phyloP scores from a whole-genome alignment of 2,888 invertebrate genomes.

The Hypercompe scribonia region DNA sequence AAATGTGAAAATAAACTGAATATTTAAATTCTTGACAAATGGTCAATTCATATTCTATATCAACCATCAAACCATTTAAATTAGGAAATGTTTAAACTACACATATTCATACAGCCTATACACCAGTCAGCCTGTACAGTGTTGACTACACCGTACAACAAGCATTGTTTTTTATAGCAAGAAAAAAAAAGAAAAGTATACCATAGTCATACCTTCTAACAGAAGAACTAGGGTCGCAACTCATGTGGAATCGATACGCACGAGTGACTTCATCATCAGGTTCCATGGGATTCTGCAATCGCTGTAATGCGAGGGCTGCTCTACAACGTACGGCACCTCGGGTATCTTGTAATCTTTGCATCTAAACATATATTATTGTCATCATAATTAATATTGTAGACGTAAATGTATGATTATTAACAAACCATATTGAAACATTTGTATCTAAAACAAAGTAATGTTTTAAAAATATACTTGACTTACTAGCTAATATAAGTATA shows the following conservation, averaged over 20 bases:
- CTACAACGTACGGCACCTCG: constrained; percentile 92
- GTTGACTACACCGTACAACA: no score
- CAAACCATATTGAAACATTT: no score
- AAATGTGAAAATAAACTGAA: no score
- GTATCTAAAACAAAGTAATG: neutral
- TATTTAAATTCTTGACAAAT: no score
- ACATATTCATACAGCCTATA: no score
- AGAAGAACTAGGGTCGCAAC: constrained; percentile 91
- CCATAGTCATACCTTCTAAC: constrained; percentile 85
- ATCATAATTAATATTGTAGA: neutral
- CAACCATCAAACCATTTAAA: no score
- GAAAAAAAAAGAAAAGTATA: neutral
- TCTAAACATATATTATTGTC: constrained; percentile 53
- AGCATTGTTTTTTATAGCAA: no score
- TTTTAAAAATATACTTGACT: neutral
- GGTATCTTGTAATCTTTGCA: constrained; percentile 88
- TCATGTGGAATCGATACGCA: constrained; percentile 90
- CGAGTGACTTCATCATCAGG: constrained; percentile 91
- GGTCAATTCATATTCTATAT: no score
- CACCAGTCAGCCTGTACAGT: no score
- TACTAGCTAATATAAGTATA: neutral
- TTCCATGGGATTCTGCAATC: constrained; percentile 93
- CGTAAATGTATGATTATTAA: neutral
- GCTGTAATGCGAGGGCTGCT: constrained; percentile 91
- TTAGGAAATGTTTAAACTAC: no score